These are phyloP conservation scores for Caenorhabditis virilis DNA, from an alignment of 2,888 invertebrate genomes.

Conservation along the genomic window DNA sequence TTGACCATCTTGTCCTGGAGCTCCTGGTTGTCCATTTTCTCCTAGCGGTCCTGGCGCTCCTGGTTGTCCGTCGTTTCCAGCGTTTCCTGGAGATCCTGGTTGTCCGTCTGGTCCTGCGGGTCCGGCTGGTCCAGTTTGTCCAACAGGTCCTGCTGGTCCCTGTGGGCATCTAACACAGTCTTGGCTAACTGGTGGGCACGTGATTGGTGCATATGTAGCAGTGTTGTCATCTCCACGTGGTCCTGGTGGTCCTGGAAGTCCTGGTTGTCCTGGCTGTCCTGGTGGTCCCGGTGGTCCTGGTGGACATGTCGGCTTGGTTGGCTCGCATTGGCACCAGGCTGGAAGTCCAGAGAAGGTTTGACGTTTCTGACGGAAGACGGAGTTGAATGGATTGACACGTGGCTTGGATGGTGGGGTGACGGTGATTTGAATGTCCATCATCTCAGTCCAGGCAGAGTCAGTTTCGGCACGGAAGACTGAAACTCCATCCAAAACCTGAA, in stretches of 20 bases:
- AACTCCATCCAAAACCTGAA: conserved; percentile 55
- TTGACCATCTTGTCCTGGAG: conserved; percentile 38
- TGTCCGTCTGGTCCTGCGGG: conserved; percentile 39
- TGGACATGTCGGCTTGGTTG: conserved; percentile 53
- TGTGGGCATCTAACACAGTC: conserved; percentile 49
- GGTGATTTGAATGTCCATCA: conserved; percentile 57
- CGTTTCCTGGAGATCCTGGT: conserved; percentile 37
- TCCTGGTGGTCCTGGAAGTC: conserved; percentile 47
- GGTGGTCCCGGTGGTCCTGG: conserved; percentile 56
- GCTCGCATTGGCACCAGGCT: conserved; percentile 57
- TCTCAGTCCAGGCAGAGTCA: conserved; percentile 57
- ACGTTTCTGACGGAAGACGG: conserved; percentile 56
- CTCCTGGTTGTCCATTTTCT: conserved; percentile 45
- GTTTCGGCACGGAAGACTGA: conserved; percentile 57
- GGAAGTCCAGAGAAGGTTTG: conserved; percentile 52
- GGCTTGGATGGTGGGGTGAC: conserved; percentile 63
- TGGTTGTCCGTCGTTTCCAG: conserved; percentile 32
- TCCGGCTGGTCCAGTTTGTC: conserved; percentile 42
- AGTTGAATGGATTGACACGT: conserved; percentile 50
- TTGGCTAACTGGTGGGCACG: conserved; percentile 42
- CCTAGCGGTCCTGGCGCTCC: conserved; percentile 44
- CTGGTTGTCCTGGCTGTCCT: conserved; percentile 51
- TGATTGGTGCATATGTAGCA: conserved; percentile 44
- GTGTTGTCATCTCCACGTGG: conserved; percentile 51
- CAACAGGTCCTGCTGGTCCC: conserved; percentile 36